Base-by-base conservation (phyloP, 2,797 vertebrate species). In the Zalophus californianus region DNA sequence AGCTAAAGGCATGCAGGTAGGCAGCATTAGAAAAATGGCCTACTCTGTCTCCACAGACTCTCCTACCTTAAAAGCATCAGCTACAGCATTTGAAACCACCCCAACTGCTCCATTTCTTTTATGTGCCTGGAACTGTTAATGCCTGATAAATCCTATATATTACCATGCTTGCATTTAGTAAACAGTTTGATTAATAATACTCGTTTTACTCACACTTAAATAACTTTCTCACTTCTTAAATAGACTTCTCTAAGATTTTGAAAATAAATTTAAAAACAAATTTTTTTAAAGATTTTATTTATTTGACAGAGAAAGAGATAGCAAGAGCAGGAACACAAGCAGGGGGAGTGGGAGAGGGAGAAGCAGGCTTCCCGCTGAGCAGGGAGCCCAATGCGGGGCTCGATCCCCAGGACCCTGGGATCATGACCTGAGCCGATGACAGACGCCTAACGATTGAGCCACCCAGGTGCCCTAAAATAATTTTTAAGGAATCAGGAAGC, bases 241-340 rank as follows among this genome's bases (percentile, higher is more conserved):
- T 0, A 78, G 16, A 58, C 27, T 79, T 56, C 50, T 78, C n/a
- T 32, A 87, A 66, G 7, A 84, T 62, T 86, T n/a, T 64, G 89
- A 86, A 89, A 29, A 92, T 77, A 68, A 96, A 91, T 66, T 86
- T 50, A 54, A 56, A 91, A 90, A 82, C 38, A 38, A 72, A 90
- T 78, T 77, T 84, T 73, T 86, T 44, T 10, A 44, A 44, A 44
- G 44, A 44, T 44, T 44, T 44, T 44, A 44, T 44, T 44, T 44
- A 44, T 44, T 44, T 44, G 44, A 44, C 44, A 44, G 44, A 44
- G 9, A 44, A 44, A 44, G 44, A 44, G 44, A 44, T 44, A 44
- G 44, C 44, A 44, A 44, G 44, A 44, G 44, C 44, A 44, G 44
- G 44, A 44, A 44, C 44, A 44, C 44, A 44, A 44, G 44, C 44